A percentile compares a stretch with the other conserved stretches of the same genome.
Evolutionary conservation across 2,888 invertebrate species (phyloP).

Genomic region (Cantharis rufa): DNA sequence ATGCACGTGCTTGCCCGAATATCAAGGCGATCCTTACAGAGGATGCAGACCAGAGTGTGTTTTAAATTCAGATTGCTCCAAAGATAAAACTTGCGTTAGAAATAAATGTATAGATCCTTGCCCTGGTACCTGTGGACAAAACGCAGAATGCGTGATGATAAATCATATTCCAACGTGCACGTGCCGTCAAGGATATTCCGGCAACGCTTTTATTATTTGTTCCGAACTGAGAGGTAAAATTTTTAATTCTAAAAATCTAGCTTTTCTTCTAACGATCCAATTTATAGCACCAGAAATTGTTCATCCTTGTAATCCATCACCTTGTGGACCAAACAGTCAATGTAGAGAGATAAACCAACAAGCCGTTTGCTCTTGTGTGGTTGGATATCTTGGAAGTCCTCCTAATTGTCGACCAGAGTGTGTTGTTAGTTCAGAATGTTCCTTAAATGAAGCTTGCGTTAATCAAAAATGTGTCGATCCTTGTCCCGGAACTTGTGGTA

Average conservation of each 20-base stretch:
- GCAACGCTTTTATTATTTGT: constrained; percentile 74
- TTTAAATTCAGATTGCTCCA: constrained; percentile 71
- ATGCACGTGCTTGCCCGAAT: constrained; percentile 71
- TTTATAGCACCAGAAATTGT: constrained; percentile 50
- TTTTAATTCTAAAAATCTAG: constrained; percentile 42
- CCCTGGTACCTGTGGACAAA: constrained; percentile 72
- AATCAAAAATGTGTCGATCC: constrained; percentile 76
- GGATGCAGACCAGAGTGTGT: constrained; percentile 75
- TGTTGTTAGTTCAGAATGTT: constrained; percentile 71
- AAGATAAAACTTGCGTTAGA: constrained; percentile 70
- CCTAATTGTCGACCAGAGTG: constrained; percentile 80
- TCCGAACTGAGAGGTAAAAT: constrained; percentile 53
- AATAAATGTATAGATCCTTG: constrained; percentile 76
- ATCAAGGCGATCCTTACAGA: constrained; percentile 73
- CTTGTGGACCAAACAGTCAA: constrained; percentile 71
- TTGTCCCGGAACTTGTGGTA: constrained; percentile 76
- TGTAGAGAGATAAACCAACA: constrained; percentile 69
- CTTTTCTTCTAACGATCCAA: constrained; percentile 46
- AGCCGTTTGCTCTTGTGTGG: constrained; percentile 70
- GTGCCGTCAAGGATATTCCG: constrained; percentile 69
- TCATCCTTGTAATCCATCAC: constrained; percentile 71
- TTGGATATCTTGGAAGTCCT: constrained; percentile 76
- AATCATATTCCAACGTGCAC: constrained; percentile 79
- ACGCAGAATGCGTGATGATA: constrained; percentile 73
- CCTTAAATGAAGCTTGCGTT: constrained; percentile 72